Evolutionary conservation across 2,888 invertebrate species (phyloP).

Genomic region (Odontothrips loti): DNA sequence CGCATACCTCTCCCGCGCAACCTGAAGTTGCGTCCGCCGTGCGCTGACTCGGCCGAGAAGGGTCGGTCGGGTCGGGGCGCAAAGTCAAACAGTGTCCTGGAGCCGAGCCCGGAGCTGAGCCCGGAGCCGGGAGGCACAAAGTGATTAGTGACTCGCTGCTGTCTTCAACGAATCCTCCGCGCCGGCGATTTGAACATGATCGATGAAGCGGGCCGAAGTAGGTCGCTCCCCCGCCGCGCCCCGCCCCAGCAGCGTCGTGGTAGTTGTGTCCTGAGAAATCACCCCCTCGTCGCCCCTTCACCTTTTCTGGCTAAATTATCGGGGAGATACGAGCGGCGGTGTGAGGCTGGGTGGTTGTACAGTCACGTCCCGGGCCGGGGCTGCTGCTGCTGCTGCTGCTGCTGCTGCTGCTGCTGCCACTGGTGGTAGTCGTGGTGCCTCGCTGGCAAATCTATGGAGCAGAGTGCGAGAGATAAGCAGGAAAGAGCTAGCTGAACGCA

Average conservation of each 20-base stretch:
- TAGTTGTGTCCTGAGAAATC: conserved; percentile 5
- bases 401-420: too few relatives aligned
- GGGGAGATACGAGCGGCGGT: background rate
- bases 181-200: background rate
- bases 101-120: too few relatives aligned
- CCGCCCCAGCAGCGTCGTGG: background rate
- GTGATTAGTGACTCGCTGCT: background rate
- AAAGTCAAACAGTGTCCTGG: too few relatives aligned
- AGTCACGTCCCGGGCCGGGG: background rate
- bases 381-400: too few relatives aligned
- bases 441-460: background rate
- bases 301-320: conserved; percentile 25
- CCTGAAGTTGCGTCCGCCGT: too few relatives aligned
- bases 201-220: background rate
- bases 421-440: too few relatives aligned
- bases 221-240: background rate
- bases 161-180: too few relatives aligned
- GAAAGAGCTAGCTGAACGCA: too few relatives aligned
- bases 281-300: background rate
- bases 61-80: too few relatives aligned
- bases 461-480: background rate
- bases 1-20: too few relatives aligned
- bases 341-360: background rate
- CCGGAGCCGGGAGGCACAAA: too few relatives aligned
- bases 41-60: too few relatives aligned